These are phyloP conservation scores for Micromesistius poutassou DNA, from an alignment of 2,797 vertebrate genomes.

Conservation along the genomic window DNA sequence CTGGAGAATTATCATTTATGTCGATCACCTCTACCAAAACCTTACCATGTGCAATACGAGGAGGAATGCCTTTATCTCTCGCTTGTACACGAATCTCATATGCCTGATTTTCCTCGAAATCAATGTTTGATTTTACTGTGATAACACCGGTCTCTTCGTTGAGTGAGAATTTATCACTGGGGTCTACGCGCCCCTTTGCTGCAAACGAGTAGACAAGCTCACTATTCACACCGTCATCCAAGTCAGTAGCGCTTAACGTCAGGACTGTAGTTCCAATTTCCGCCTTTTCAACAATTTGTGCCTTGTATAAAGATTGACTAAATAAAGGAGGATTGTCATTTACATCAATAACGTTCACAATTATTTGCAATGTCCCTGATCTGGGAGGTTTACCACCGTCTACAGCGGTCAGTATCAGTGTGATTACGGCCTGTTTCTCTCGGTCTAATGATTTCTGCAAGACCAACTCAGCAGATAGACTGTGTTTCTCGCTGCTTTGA, in stretches of 20 bases:
- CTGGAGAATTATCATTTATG: constrained; percentile 70
- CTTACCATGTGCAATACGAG: constrained; percentile 59
- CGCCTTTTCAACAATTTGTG: constrained; percentile 59
- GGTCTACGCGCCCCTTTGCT: constrained; percentile 41
- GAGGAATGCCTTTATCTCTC: constrained; percentile 56
- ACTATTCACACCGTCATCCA: constrained; percentile 64
- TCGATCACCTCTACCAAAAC: constrained; percentile 67
- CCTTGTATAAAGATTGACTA: constrained; percentile 63
- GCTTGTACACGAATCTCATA: constrained; percentile 66
- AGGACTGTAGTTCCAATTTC: constrained; percentile 52
- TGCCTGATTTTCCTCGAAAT: constrained; percentile 62
- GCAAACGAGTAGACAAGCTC: constrained; percentile 59
- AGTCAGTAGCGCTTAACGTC: constrained; percentile 57
- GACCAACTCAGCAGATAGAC: constrained; percentile 64
- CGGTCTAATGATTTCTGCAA: constrained; percentile 68
- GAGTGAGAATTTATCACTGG: constrained; percentile 43
- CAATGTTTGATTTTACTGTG: constrained; percentile 49
- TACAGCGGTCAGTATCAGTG: constrained; percentile 62
- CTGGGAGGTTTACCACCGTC: constrained; percentile 69
- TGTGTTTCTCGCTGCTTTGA: constrained; percentile 62
- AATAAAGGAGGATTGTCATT: constrained; percentile 71
- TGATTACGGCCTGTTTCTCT: constrained; percentile 62
- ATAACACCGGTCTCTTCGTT: constrained; percentile 59
- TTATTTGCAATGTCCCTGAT: constrained; percentile 57
- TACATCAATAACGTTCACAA: constrained; percentile 61